Base-by-base conservation (phyloP, 53 echinoderm and acorn worm genomes). In the Holothuria scabra region DNA sequence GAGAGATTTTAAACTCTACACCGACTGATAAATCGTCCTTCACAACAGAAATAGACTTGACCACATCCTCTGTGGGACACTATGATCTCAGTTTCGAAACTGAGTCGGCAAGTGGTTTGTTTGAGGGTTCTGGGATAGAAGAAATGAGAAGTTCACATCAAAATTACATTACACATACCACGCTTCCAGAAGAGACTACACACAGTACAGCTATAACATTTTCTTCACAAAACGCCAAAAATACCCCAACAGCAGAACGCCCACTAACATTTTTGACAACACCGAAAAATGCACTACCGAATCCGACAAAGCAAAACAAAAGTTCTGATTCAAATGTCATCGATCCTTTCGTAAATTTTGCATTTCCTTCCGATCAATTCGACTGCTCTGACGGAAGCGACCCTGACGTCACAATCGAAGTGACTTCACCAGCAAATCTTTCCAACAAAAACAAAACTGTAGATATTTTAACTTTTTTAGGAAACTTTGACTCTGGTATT, bases 121-220 rank as follows among this genome's bases (percentile, higher is more conserved):
- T 52, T 24, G 38, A 56, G 25, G 76, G 76, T 49, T 76, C 76
- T 22, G 76, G 76, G 21, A 48, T 48, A 56, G 76, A 29, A 12
- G 30, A 28, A 28, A 28, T 64, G 11, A 30, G 64, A 64, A 64
- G 13, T 22, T 24, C 64, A 13, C 9, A 0, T 64, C n/a, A 28
- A 30, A 12, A 28, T 30, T 26, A 64, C 64, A 2, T 28, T 12
- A 26, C 4, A 22, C 48, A 76, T 2, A 52, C 9, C 28, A 76
- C 76, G 56, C 55, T 46, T 12, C 38, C 19, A 22, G 22, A 56
- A 1, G 76, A 48, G 11, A 75, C 75, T 8, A 75, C 46, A 48
- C 48, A 48, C 52, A 26, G 16, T 21, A 16, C 52, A 46, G 8
- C 25, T 22, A 76, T 28, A 49, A 22, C 19, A n/a, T 52, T 16